These are phyloP conservation scores for Brachionus asplanchnoidis DNA, from an alignment of 1,140 invertebrate genomes.

Conservation along the genomic window DNA sequence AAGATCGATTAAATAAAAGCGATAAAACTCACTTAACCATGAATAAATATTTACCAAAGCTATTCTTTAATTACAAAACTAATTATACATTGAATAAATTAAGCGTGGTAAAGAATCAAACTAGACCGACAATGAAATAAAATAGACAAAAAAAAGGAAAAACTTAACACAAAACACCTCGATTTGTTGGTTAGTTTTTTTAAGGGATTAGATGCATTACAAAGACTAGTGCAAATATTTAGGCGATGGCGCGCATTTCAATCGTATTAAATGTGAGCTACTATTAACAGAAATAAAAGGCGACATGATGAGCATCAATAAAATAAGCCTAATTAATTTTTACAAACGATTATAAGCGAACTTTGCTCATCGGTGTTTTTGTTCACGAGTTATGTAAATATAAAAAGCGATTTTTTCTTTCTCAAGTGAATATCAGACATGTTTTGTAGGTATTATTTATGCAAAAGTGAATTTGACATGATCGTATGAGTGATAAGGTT, in stretches of 20 bases:
- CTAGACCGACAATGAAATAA: neutral
- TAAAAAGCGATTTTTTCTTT: neutral
- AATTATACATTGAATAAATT: constrained; percentile 24
- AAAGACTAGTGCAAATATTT: constrained; percentile 14
- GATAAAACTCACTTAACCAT: constrained; percentile 26
- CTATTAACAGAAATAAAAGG: constrained; percentile 19
- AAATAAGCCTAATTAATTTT: constrained; percentile 38
- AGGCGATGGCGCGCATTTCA: constrained; percentile 6
- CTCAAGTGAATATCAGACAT: neutral
- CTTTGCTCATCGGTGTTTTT: neutral
- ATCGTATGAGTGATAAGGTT: neutral
- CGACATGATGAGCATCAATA: constrained; percentile 13
- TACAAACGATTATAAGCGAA: neutral
- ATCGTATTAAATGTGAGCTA: constrained; percentile 2
- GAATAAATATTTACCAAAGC: constrained; percentile 23
- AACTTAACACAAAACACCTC: constrained; percentile 12
- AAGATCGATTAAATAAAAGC: neutral
- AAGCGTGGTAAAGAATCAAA: constrained; percentile 34
- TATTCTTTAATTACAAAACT: constrained; percentile 35
- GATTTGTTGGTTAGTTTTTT: neutral
- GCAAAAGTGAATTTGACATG: neutral
- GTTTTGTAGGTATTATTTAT: neutral
- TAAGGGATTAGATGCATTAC: constrained; percentile 3
- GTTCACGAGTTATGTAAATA: neutral
- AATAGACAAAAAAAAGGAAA: neutral